Evolutionary conservation across 2,888 invertebrate genomes (phyloP), one percentile per base, ranked within the genome.

Genomic region (Drosophila affinis): DNA sequence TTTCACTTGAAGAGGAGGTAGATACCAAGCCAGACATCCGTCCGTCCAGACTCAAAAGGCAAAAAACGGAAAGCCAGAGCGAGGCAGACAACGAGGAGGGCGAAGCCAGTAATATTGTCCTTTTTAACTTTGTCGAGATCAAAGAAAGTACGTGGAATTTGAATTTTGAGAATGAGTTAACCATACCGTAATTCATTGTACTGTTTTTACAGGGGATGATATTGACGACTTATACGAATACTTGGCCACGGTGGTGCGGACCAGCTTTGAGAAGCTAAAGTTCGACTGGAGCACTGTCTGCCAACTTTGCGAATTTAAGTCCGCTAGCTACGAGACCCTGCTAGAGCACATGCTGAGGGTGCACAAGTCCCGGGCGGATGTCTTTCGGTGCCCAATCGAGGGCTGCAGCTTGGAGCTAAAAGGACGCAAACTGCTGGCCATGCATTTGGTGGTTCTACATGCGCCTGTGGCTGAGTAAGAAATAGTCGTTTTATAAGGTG

Each of bases 391-490:
- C 39, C 78, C 89, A 12, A 72, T 89, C 12, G 77, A 84, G 1
- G 77, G 78, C 5, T 88, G 83, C 51, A 57, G 49, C 2, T 65
- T 75, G 3, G 53, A 77, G 34, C 39, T 89, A 1, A 34, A 69
- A 7, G 79, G 78, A 2, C 58, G 67, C n/a, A 71, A 81, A 12
- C 73, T 59, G 7, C 60, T 91, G 47, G 88, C 91, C 3, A 78
- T 85, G 70, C 92, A 91, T 77, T 62, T 92, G 57, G 84, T 91
- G 0, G 62, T 91, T 6, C 71, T 81, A 27, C 91, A 91, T 61
- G 90, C 89, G 5, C 84, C 90, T 21, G 74, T 90, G 4, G 75
- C 84, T 17, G 79, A 83, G 91, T 87, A 81, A 62, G 64, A 81
- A 61, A 64, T 21, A 7, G 4, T 21, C 6, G 0, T 4, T 9